Evolutionary conservation across 2,113 vertebrate genomes (phyloP).

Genomic region (Pelecanus crispus): DNA sequence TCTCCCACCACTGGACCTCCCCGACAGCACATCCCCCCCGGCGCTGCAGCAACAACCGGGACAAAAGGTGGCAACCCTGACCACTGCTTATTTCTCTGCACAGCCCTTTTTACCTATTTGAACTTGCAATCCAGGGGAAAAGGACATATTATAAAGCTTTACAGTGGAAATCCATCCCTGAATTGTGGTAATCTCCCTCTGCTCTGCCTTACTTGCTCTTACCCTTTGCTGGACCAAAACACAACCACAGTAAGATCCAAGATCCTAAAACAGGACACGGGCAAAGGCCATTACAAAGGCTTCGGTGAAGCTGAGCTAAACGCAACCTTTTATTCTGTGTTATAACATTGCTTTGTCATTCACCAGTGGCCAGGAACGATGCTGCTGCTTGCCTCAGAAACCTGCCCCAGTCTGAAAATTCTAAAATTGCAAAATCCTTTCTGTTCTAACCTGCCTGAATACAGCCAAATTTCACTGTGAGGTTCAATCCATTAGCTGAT

Average conservation of each 20-base stretch:
- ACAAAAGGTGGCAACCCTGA: neutral
- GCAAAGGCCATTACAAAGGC: neutral
- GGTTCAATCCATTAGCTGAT: slow-evolving; percentile 70
- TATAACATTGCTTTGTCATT: neutral
- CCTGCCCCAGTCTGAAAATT: neutral
- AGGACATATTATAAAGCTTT: neutral
- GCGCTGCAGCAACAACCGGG: neutral
- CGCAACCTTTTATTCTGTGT: neutral
- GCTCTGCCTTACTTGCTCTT: neutral
- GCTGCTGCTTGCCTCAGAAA: slow-evolving; percentile 8
- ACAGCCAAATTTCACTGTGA: slow-evolving; percentile 9
- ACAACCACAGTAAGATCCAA: neutral
- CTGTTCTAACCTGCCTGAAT: slow-evolving; percentile 47
- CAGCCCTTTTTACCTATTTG: neutral
- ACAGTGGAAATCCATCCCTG: neutral
- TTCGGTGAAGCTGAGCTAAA: neutral
- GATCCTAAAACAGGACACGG: neutral
- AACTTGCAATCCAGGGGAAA: neutral
- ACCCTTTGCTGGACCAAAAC: neutral
- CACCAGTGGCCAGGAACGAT: neutral
- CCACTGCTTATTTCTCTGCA: neutral
- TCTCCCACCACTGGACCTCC: neutral
- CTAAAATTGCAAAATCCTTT: slow-evolving; percentile 27
- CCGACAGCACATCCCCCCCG: neutral
- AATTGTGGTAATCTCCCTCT: neutral